Evolutionary conservation across 2,888 invertebrate species (phyloP).

Genomic region (Chymomyza caudatula): DNA sequence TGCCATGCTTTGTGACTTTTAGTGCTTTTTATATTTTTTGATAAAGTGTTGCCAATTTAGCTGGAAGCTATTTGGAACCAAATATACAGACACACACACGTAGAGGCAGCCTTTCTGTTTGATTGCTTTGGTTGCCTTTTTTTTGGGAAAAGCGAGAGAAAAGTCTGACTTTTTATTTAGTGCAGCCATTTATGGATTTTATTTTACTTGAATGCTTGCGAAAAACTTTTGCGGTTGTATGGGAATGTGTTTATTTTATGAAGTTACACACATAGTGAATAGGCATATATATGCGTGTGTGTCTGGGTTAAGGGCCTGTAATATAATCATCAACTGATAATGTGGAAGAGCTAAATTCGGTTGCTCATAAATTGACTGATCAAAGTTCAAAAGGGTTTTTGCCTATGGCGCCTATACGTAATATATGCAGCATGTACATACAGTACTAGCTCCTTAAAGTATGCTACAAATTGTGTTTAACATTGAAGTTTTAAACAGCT

Average conservation of each 20-base stretch:
- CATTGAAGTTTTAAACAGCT: not conserved
- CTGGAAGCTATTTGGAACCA: slow-evolving; percentile 61
- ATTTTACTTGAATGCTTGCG: slow-evolving; percentile 54
- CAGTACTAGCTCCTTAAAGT: not conserved
- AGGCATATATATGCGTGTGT: slow-evolving; percentile 35
- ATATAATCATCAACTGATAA: slow-evolving; percentile 57
- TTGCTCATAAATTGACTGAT: slow-evolving; percentile 34
- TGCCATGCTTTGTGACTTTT: slow-evolving; percentile 61
- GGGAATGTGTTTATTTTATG: slow-evolving; percentile 38
- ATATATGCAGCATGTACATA: not conserved
- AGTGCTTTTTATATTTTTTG: slow-evolving; percentile 69
- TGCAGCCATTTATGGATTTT: slow-evolving; percentile 55
- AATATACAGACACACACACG: slow-evolving; percentile 12
- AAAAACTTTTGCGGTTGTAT: slow-evolving; percentile 8
- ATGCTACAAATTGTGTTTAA: not conserved
- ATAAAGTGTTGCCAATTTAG: slow-evolving; percentile 71
- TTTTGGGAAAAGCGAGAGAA: not conserved
- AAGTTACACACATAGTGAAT: too few species aligned
- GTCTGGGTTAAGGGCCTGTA: not conserved
- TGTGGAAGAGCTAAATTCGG: slow-evolving; percentile 20
- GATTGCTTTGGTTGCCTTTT: slow-evolving; percentile 43
- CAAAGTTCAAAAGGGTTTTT: slow-evolving; percentile 2
- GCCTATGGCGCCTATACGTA: not conserved
- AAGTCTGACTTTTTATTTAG: not conserved
- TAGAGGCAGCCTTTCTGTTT: slow-evolving; percentile 58